These are phyloP conservation scores for Cavia porcellus DNA, from an alignment of 2,113 vertebrate genomes.

Conservation along the genomic window DNA sequence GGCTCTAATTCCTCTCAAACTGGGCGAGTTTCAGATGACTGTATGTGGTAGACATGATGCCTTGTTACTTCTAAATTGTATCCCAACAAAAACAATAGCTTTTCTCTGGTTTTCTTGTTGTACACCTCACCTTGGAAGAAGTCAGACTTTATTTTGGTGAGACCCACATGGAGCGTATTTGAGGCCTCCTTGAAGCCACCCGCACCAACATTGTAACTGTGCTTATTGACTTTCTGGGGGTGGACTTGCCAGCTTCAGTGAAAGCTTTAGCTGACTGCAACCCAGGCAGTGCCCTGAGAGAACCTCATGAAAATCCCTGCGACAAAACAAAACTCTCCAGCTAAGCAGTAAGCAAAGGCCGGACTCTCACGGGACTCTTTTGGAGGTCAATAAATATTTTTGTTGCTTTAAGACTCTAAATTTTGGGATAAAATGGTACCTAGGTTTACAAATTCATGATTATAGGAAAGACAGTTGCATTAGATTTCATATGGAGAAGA, in stretches of 20 bases:
- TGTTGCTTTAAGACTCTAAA: background rate
- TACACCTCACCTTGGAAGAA: background rate
- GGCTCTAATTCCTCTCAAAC: background rate
- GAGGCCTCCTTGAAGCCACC: background rate
- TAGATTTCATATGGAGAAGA: background rate
- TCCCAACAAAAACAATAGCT: background rate
- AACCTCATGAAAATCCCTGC: background rate
- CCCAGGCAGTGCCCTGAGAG: background rate
- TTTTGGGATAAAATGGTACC: background rate
- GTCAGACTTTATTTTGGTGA: background rate
- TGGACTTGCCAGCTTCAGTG: background rate
- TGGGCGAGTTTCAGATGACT: background rate
- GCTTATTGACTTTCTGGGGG: background rate
- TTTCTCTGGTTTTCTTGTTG: background rate
- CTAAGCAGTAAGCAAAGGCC: background rate
- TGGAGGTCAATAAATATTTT: background rate
- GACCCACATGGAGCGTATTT: background rate
- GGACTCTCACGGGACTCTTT: background rate
- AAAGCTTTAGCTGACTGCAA: background rate
- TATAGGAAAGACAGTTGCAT: background rate
- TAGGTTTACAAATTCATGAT: background rate
- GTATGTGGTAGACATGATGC: background rate
- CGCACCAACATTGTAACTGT: background rate
- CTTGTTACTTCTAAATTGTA: background rate
- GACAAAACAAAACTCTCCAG: background rate